Evolutionary conservation across 37 sponge, comb jelly and placozoan species (phyloP).

Genomic region (Theonella swinhoei): DNA sequence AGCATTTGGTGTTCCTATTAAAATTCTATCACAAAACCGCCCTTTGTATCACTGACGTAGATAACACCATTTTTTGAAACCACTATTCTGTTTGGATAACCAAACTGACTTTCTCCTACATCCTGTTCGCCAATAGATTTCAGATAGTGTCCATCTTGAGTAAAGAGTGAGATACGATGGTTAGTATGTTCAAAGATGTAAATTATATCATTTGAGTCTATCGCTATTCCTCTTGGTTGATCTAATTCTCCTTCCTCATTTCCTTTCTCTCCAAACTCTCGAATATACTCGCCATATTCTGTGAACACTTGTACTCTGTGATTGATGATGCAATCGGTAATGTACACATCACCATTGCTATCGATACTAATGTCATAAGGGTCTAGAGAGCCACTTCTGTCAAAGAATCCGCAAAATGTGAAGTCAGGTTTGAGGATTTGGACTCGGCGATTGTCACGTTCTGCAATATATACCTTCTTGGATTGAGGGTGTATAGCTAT

Average conservation of each 20-base stretch:
- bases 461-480: neutral
- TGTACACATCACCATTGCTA: neutral
- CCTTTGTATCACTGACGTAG: no score
- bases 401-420: neutral
- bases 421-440: neutral
- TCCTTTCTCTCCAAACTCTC: neutral
- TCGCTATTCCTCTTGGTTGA: neutral
- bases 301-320: conserved; percentile 4
- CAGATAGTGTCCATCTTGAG: neutral
- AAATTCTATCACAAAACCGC: no score
- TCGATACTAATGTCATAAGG: neutral
- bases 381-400: neutral
- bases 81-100: neutral
- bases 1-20: no score
- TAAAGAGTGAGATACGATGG: neutral
- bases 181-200: neutral
- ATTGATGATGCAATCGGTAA: neutral
- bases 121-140: neutral
- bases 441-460: neutral
- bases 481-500: neutral
- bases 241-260: neutral
- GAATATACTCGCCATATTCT: neutral
- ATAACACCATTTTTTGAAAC: neutral
- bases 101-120: neutral
- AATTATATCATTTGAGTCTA: neutral